A percentile compares a stretch with the other conserved stretches of the same genome.
Evolutionary conservation across 2,113 vertebrate genomes (phyloP).

Genomic region (Lucifuga dentata): DNA sequence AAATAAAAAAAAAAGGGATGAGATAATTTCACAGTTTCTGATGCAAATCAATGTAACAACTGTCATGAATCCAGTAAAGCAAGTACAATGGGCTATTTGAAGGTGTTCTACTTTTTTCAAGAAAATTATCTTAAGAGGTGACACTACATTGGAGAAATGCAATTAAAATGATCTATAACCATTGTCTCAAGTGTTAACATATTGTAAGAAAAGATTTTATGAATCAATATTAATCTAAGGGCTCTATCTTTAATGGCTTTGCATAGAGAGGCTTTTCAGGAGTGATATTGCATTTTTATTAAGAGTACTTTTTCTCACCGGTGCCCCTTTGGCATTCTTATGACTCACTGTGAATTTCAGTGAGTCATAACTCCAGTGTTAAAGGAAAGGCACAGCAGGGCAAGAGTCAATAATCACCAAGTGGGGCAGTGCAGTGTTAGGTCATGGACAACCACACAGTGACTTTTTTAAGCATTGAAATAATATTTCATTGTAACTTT

Average conservation of each 20-base stretch:
- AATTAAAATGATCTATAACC: not conserved
- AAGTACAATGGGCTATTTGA: not conserved
- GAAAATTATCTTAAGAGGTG: not conserved
- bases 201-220: too few species aligned
- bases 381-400: constrained; percentile 37
- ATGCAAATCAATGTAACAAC: not conserved
- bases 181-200: too few species aligned
- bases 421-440: constrained; percentile 17
- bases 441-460: constrained; percentile 12
- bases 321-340: constrained; percentile 53
- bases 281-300: constrained; percentile 21
- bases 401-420: constrained; percentile 49
- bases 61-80: not conserved
- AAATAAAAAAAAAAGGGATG: constrained; percentile 1
- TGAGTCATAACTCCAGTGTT: constrained; percentile 43
- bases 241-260: not conserved
- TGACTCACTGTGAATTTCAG: constrained; percentile 56
- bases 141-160: too few species aligned
- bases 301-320: constrained; percentile 24
- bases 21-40: not conserved
- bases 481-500: too few species aligned
- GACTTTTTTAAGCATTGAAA: too few species aligned
- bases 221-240: not conserved
- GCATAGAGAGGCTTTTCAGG: not conserved
- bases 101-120: not conserved